A percentile compares a stretch with the other conserved stretches of the same genome.
Conservation (phyloP, 2,113 vertebrate species). For the Misgurnus anguillicaudatus region DNA sequence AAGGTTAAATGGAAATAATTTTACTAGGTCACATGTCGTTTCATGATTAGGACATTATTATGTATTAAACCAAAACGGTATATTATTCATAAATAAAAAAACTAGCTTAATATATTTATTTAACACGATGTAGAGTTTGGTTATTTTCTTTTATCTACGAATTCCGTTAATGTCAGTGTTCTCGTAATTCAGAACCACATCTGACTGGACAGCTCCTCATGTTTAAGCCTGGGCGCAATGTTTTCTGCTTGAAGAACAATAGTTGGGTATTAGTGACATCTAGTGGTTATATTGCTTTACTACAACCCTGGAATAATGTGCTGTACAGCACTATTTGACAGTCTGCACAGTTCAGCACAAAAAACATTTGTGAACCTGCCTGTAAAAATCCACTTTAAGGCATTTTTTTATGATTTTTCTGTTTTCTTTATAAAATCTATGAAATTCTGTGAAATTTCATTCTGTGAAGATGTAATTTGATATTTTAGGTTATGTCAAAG, state of each 20-base stretch:
- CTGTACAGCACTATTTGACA: neutral
- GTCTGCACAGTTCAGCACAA: neutral
- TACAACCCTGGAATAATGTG: neutral
- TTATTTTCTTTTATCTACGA: neutral
- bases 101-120: neutral
- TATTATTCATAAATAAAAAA: neutral
- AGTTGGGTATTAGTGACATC: slow-evolving; percentile 54
- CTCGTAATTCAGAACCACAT: slow-evolving; percentile 61
- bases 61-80: neutral
- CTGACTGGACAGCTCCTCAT: slow-evolving; percentile 58
- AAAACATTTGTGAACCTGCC: neutral
- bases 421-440: no score
- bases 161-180: neutral
- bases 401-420: no score
- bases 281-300: slow-evolving; percentile 48
- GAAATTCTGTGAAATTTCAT: no score
- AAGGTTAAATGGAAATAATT: neutral
- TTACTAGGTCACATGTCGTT: neutral
- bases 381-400: no score
- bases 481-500: no score
- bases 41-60: neutral
- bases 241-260: slow-evolving; percentile 20
- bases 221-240: neutral
- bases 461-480: no score
- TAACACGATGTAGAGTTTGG: neutral